Evolutionary conservation across 1,140 invertebrate genomes (phyloP).

Genomic region (Scaptomyza montana): DNA sequence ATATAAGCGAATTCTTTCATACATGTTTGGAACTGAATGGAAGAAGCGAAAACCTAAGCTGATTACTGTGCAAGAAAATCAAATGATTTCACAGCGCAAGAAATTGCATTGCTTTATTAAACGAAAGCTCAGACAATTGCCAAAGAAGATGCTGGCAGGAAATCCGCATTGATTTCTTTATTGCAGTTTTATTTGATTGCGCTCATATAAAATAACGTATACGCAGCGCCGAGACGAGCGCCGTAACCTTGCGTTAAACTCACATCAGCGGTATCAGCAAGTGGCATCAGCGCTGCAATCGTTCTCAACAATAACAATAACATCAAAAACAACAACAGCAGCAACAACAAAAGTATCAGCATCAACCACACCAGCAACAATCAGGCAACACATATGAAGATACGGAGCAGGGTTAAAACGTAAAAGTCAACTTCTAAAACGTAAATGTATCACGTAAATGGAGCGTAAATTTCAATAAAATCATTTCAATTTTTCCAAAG

Average conservation of each 20-base stretch:
- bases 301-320: constrained; percentile 36
- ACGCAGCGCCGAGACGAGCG: constrained; percentile 73
- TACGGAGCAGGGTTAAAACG: constrained; percentile 5
- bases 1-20: constrained; percentile 16
- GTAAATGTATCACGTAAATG: constrained; percentile 82
- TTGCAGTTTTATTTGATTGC: constrained; percentile 81
- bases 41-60: constrained; percentile 57
- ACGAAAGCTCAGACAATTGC: constrained; percentile 16
- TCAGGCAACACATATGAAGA: constrained; percentile 63
- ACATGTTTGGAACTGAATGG: constrained; percentile 29
- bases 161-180: constrained; percentile 81
- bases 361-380: constrained; percentile 54
- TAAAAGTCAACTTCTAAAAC: constrained; percentile 62
- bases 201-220: constrained; percentile 76
- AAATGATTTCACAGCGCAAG: constrained; percentile 68
- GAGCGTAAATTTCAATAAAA: constrained; percentile 83
- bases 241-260: constrained; percentile 50
- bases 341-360: neutral
- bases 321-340: neutral
- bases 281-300: constrained; percentile 43
- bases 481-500: constrained; percentile 77
- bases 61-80: constrained; percentile 68
- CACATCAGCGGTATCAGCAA: constrained; percentile 71
- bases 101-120: constrained; percentile 67
- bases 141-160: neutral